Evolutionary conservation across 2,797 vertebrate genomes (phyloP).

Genomic region (Danio choprae): DNA sequence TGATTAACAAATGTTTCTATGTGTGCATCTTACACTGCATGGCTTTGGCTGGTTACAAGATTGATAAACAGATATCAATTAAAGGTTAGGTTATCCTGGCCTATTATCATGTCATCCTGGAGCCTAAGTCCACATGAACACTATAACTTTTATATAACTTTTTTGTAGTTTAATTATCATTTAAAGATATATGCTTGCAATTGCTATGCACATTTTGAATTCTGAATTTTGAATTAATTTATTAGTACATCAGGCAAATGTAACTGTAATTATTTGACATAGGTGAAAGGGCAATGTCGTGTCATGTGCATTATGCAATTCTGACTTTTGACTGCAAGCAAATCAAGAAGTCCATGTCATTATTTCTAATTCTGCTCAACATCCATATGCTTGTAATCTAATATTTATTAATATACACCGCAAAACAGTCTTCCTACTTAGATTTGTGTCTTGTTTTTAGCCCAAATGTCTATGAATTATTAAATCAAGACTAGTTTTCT

Average conservation of each 20-base stretch:
- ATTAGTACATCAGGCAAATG: not conserved
- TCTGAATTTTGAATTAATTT: not conserved
- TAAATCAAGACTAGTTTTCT: no score
- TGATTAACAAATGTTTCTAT: constrained; percentile 52
- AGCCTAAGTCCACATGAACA: constrained; percentile 34
- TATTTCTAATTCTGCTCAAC: not conserved
- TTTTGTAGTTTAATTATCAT: not conserved
- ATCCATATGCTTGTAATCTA: not conserved
- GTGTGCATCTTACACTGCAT: not conserved
- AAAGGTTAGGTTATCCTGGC: constrained; percentile 54
- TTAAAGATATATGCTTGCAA: not conserved
- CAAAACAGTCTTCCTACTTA: no score
- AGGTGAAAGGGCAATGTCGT: not conserved
- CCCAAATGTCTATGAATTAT: no score
- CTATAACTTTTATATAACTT: not conserved
- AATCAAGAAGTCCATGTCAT: not conserved
- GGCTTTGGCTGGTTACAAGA: not conserved
- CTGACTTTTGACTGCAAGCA: not conserved
- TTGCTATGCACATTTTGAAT: not conserved
- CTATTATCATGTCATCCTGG: not conserved
- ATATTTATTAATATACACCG: no score
- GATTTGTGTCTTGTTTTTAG: no score
- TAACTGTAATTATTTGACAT: not conserved
- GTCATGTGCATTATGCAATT: not conserved
- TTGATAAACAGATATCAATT: constrained; percentile 17